Percentiles rank a stretch among this genome's conserved stretches.
Conservation (phyloP, 2,113 vertebrate species). For the Melanerpes formicivorus region DNA sequence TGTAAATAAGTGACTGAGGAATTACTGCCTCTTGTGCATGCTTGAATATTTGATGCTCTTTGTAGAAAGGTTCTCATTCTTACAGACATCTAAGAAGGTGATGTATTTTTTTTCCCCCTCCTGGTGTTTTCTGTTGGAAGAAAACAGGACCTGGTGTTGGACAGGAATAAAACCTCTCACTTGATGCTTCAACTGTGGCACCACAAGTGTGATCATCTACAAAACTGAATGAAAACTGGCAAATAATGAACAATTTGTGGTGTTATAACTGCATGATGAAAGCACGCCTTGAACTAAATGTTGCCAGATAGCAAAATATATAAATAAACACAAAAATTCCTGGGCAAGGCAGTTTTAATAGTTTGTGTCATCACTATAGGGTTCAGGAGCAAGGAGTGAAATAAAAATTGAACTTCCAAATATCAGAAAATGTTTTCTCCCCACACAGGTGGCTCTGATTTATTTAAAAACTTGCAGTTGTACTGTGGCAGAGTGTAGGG, state of each 20-base stretch:
- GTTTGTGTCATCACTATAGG: not conserved
- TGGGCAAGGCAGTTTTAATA: not conserved
- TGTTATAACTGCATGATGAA: not conserved
- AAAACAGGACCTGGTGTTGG: not conserved
- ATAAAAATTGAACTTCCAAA: not conserved
- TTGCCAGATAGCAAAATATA: not conserved
- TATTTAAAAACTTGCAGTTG: not conserved
- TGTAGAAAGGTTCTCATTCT: conserved; percentile 3
- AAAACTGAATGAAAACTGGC: not conserved
- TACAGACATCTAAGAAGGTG: not conserved
- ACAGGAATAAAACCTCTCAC: not conserved
- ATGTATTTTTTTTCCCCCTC: not conserved
- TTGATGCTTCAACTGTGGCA: not conserved
- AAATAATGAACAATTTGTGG: not conserved
- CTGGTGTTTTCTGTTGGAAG: not conserved
- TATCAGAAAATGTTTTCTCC: not conserved
- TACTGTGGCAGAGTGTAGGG: not conserved
- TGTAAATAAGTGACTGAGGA: not conserved
- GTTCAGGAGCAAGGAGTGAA: not conserved
- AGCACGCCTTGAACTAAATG: not conserved
- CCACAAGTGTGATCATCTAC: not conserved
- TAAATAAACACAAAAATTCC: not conserved
- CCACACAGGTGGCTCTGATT: not conserved
- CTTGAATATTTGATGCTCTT: not conserved
- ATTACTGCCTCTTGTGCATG: not conserved